Evolutionary conservation across 2,113 vertebrate genomes (phyloP).

Genomic region (Condylura cristata): DNA sequence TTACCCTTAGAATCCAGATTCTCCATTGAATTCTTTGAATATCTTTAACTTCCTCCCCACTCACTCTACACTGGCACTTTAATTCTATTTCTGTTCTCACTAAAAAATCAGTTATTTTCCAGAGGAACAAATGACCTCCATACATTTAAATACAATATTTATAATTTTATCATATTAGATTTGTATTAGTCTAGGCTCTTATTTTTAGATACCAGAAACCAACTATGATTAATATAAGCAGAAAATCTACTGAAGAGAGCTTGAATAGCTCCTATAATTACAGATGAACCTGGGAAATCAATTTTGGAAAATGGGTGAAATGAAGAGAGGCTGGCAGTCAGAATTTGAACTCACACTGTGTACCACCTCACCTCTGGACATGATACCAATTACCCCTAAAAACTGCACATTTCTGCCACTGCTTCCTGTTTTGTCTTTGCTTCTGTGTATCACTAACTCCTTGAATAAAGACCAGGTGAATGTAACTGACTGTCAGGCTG

Average conservation of each 20-base stretch:
- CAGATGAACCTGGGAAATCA: background rate
- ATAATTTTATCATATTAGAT: background rate
- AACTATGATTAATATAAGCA: background rate
- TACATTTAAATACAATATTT: background rate
- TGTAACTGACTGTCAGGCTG: background rate
- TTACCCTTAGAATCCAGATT: background rate
- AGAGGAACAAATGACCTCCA: background rate
- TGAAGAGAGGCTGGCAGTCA: background rate
- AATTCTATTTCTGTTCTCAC: background rate
- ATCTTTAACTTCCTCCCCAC: background rate
- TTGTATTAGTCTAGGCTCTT: background rate
- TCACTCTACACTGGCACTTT: background rate
- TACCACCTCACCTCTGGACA: background rate
- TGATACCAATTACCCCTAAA: background rate
- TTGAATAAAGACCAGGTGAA: background rate
- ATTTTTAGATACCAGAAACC: background rate
- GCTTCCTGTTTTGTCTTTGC: fast-evolving
- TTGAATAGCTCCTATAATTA: background rate
- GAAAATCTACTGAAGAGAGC: background rate
- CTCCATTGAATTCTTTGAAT: background rate
- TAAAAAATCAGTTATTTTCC: background rate
- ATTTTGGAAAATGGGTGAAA: background rate
- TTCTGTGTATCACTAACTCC: background rate
- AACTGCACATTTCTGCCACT: background rate
- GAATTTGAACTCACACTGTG: background rate